Evolutionary conservation across 2,113 vertebrate genomes (phyloP).

Genomic region (Cyphomyrus discorhynchus): DNA sequence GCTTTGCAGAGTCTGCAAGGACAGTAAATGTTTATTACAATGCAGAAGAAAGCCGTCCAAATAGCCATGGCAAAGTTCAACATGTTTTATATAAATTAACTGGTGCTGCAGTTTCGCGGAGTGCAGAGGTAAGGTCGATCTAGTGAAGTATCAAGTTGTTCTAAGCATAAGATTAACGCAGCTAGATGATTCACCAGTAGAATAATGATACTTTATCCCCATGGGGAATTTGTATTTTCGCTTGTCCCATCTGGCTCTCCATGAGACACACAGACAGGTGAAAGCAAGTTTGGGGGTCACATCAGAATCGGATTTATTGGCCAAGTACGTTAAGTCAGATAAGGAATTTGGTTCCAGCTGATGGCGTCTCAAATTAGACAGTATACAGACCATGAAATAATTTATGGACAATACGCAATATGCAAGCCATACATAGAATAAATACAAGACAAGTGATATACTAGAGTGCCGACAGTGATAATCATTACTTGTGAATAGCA

Average conservation of each 20-base stretch:
- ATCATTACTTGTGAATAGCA: not conserved
- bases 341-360: not conserved
- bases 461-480: not conserved
- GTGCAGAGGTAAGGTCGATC: not conserved
- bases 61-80: not conserved
- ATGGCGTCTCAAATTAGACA: not conserved
- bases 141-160: not conserved
- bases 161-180: not conserved
- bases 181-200: not conserved
- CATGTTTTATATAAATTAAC: not conserved
- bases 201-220: not conserved
- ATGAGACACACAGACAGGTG: not conserved
- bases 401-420: not conserved
- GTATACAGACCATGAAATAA: not conserved
- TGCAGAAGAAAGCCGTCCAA: not conserved
- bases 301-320: not conserved
- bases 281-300: not conserved
- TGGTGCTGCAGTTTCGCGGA: not conserved
- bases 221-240: not conserved
- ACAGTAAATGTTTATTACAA: not conserved
- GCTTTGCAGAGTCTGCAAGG: not conserved
- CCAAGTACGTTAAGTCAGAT: not conserved
- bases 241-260: not conserved
- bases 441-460: not conserved
- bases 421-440: not conserved